Evolutionary conservation across 1,140 invertebrate genomes (phyloP).

Genomic region (Drosophila equinoxialis): DNA sequence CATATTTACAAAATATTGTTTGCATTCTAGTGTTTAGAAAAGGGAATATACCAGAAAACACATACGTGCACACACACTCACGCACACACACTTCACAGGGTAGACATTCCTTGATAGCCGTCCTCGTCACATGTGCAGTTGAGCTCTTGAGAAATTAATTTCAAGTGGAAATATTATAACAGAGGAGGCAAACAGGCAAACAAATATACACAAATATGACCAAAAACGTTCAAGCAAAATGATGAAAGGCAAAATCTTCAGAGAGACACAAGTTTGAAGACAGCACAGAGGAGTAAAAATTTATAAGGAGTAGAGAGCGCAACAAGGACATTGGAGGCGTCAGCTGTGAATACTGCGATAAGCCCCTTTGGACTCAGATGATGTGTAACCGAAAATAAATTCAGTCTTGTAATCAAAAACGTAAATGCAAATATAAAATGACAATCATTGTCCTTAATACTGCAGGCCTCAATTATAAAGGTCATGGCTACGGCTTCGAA

Average conservation of each 20-base stretch:
- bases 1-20: conserved; percentile 72
- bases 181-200: conserved; percentile 48
- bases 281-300: neutral
- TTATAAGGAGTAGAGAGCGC: neutral
- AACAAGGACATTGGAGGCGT: conserved; percentile 14
- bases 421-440: conserved; percentile 4
- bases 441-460: neutral
- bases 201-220: conserved; percentile 76
- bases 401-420: conserved; percentile 3
- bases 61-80: conserved; percentile 2
- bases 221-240: conserved; percentile 8
- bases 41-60: conserved; percentile 45
- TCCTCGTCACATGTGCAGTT: conserved; percentile 70
- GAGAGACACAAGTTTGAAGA: conserved; percentile 26
- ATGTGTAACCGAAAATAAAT: conserved; percentile 16
- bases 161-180: conserved; percentile 78
- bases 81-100: neutral
- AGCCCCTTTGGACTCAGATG: conserved; percentile 19
- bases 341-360: conserved; percentile 43
- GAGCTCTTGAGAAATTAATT: conserved; percentile 81
- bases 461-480: neutral
- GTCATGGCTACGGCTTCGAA: neutral
- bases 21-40: conserved; percentile 69
- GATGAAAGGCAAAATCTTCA: conserved; percentile 15
- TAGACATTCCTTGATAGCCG: conserved; percentile 30